phyloP scores from a whole-genome alignment of 2,113 vertebrate genomes.

The Psilopsiagon aurifrons region DNA sequence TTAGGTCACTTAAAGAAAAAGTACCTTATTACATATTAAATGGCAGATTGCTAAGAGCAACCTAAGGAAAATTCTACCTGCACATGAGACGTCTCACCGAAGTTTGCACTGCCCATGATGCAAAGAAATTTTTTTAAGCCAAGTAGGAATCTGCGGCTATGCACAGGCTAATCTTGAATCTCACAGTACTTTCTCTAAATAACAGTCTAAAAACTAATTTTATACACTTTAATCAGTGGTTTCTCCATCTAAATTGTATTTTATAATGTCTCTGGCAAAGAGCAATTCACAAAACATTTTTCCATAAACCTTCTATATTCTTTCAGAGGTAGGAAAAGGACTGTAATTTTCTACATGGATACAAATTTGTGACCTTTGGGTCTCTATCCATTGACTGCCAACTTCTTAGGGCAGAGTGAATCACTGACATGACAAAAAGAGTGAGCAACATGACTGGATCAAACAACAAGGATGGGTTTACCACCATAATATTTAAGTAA shows the following conservation, averaged over 20 bases:
- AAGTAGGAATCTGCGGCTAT: not conserved
- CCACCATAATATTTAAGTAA: not conserved
- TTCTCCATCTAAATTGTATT: not conserved
- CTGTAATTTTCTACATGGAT: not conserved
- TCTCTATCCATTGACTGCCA: not conserved
- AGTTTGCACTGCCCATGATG: not conserved
- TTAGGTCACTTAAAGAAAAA: not conserved
- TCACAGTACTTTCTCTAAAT: not conserved
- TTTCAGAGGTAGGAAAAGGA: not conserved
- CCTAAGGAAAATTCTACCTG: not conserved
- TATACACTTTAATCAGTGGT: not conserved
- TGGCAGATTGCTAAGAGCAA: not conserved
- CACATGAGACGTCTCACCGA: rapidly evolving
- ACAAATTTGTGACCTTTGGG: not conserved
- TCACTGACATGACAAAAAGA: not conserved
- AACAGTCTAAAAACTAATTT: not conserved
- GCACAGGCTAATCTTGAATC: not conserved
- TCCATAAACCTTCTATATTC: not conserved
- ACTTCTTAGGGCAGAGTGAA: not conserved
- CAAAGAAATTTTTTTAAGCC: not conserved
- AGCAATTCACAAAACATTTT: not conserved
- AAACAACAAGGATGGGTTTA: not conserved
- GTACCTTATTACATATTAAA: not conserved
- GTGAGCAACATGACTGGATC: not conserved
- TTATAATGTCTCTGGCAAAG: not conserved